phyloP scores from a whole-genome alignment of 2,888 invertebrate genomes.

The Lymantria monacha region DNA sequence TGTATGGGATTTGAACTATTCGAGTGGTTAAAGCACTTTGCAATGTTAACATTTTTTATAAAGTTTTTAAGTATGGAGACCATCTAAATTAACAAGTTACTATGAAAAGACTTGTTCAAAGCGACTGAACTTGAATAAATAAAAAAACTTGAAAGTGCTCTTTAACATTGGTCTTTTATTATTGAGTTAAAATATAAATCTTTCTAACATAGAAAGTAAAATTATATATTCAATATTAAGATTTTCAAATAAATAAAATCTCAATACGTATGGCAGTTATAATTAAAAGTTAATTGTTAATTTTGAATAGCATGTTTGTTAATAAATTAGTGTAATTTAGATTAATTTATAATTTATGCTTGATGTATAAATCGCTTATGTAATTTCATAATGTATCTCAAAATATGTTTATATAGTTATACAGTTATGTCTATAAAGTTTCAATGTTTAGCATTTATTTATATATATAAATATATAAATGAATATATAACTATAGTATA shows the following conservation, averaged over 20 bases:
- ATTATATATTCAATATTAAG: neutral
- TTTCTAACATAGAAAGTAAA: neutral
- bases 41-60: too few species aligned
- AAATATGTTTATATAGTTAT: conserved; percentile 10
- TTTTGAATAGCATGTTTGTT: neutral
- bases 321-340: neutral
- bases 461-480: conserved; percentile 11
- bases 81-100: too few species aligned
- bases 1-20: too few species aligned
- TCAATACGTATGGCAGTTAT: neutral
- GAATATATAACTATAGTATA: conserved; percentile 7
- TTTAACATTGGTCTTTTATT: neutral
- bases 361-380: neutral
- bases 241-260: neutral
- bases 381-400: neutral
- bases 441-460: conserved; percentile 55
- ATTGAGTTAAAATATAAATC: neutral
- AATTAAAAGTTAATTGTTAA: neutral
- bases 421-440: neutral
- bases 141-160: neutral
- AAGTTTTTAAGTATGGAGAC: too few species aligned
- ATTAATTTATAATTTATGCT: neutral
- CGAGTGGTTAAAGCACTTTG: too few species aligned
- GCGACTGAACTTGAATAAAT: neutral
- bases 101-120: neutral